Percentiles rank a stretch among this genome's conserved stretches.
Conservation (phyloP, 2,797 vertebrate species). For the Smutsia gigantea region DNA sequence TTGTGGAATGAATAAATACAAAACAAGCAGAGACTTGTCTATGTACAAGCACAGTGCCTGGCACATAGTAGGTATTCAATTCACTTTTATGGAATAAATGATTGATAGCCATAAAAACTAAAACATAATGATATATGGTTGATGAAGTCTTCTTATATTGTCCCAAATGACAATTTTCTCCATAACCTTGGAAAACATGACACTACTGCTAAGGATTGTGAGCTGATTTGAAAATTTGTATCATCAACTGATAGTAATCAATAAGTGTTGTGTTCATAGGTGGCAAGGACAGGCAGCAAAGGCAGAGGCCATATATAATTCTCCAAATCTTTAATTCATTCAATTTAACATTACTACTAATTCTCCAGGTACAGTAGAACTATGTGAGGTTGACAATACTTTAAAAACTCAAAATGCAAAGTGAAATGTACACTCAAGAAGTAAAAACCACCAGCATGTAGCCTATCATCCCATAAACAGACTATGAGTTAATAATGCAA, state of each 20-base stretch:
- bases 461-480: background rate
- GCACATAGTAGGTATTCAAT: no score
- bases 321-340: background rate
- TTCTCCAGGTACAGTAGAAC: background rate
- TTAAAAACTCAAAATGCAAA: background rate
- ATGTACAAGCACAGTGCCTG: background rate
- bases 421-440: background rate
- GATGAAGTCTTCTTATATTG: background rate
- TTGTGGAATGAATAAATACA: background rate
- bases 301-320: background rate
- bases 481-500: background rate
- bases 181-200: background rate
- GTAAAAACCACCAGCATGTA: background rate
- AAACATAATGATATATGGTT: background rate
- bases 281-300: background rate
- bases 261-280: background rate
- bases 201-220: background rate
- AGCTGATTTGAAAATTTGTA: background rate
- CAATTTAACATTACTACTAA: background rate
- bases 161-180: background rate
- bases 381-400: background rate
- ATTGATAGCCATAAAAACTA: background rate
- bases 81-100: background rate
- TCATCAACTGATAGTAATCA: background rate
- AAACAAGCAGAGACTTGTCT: background rate